Percentiles rank a stretch among this genome's conserved stretches.
Conservation (phyloP, 2,888 invertebrate species). For the Euspilapteryx auroguttella region DNA sequence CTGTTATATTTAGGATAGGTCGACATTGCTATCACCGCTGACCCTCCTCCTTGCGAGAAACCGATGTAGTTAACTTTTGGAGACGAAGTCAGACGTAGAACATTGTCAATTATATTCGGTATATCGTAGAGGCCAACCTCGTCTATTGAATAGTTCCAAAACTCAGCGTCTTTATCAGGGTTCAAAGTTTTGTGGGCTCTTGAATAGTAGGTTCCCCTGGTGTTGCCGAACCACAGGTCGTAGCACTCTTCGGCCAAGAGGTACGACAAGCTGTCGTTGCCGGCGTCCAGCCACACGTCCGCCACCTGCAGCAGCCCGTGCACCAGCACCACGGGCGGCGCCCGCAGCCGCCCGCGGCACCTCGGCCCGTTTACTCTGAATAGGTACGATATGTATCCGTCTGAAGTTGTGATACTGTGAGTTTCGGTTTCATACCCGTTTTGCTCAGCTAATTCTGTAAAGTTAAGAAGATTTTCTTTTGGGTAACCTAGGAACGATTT, state of each 20-base stretch:
- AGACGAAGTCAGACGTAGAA: constrained; percentile 7
- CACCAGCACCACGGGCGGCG: not conserved
- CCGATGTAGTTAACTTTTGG: constrained; percentile 64
- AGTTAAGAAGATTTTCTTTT: not conserved
- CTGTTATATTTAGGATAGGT: constrained; percentile 58
- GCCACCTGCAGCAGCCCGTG: constrained; percentile 72
- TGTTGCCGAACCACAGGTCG: constrained; percentile 74
- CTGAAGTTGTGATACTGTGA: not conserved
- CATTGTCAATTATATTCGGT: constrained; percentile 71
- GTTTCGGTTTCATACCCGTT: not conserved
- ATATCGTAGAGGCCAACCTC: constrained; percentile 79
- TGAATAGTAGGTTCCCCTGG: constrained; percentile 69
- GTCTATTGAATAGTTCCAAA: constrained; percentile 71
- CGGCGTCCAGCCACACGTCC: constrained; percentile 66
- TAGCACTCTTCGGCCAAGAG: constrained; percentile 61
- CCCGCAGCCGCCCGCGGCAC: not conserved
- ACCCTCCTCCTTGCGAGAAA: constrained; percentile 70
- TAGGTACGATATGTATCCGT: not conserved
- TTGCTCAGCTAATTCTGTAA: not conserved
- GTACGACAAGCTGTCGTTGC: constrained; percentile 60
- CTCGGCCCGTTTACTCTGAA: not conserved
- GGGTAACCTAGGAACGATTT: not conserved
- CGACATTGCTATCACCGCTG: not conserved
- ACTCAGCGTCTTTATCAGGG: constrained; percentile 34
- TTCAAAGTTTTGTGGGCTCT: constrained; percentile 47